These are phyloP conservation scores for Electrophaes corylata DNA, from an alignment of 2,888 invertebrate genomes.

Conservation along the genomic window DNA sequence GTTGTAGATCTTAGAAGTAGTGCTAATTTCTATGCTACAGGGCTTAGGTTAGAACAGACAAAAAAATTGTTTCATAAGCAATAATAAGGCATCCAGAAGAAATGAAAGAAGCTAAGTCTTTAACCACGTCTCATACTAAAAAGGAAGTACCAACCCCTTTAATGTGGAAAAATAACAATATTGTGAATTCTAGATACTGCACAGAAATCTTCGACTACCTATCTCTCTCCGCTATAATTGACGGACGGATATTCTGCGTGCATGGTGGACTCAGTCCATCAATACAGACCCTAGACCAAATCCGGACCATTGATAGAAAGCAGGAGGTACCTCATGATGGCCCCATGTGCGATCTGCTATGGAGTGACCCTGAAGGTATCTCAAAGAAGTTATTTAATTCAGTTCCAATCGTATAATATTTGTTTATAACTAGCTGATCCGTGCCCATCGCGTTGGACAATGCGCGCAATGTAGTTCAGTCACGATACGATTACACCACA, in stretches of 20 bases:
- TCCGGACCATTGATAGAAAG: conserved; percentile 98
- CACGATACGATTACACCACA: too few relatives aligned
- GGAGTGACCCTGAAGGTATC: conserved; percentile 99
- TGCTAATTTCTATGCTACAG: too few relatives aligned
- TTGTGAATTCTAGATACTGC: conserved; percentile 88
- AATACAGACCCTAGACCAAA: conserved; percentile 99
- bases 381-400: neutral
- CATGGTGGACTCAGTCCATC: conserved; percentile 99
- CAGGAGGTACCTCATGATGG: conserved; percentile 99
- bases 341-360: conserved; percentile 99
- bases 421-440: too few relatives aligned
- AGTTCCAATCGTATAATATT: too few relatives aligned
- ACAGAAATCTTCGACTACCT: conserved; percentile 99
- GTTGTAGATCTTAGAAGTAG: too few relatives aligned
- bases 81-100: neutral
- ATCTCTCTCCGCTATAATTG: conserved; percentile 97
- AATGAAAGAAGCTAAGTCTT: too few relatives aligned
- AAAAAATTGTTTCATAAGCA: too few relatives aligned
- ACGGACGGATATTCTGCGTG: conserved; percentile 99
- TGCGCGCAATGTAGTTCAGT: too few relatives aligned
- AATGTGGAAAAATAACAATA: neutral
- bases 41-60: too few relatives aligned
- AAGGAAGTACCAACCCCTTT: neutral
- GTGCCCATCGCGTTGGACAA: too few relatives aligned
- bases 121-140: neutral